These are phyloP conservation scores for Archilochus colubris DNA, from an alignment of 2,113 vertebrate genomes.

Conservation along the genomic window DNA sequence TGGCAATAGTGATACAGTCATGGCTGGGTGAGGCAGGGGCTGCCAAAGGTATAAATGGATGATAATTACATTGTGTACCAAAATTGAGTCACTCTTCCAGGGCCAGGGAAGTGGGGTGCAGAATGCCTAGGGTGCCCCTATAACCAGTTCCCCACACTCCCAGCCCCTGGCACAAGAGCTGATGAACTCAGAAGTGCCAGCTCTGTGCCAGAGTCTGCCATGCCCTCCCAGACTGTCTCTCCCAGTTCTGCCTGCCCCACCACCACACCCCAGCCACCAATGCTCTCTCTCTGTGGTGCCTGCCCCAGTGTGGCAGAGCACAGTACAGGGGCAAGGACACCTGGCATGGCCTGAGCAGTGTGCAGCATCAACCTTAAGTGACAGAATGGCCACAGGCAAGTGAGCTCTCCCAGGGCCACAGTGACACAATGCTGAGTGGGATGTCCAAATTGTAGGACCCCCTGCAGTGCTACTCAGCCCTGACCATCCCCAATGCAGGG, in stretches of 20 bases:
- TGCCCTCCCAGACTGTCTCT: neutral
- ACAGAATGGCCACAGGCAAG: neutral
- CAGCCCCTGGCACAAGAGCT: neutral
- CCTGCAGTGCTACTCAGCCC: neutral
- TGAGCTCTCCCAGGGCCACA: neutral
- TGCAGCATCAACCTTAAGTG: neutral
- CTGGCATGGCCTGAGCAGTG: fast-evolving
- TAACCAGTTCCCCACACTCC: neutral
- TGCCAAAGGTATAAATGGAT: neutral
- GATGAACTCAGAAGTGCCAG: neutral
- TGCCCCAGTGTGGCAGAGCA: fast-evolving
- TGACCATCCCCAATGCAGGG: neutral
- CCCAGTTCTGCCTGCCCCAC: neutral
- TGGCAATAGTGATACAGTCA: neutral
- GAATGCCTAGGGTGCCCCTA: neutral
- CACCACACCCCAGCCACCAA: neutral
- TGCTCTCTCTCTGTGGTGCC: neutral
- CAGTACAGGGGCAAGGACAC: neutral
- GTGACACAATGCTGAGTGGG: neutral
- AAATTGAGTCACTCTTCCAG: neutral
- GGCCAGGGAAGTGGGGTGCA: neutral
- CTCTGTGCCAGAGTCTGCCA: neutral
- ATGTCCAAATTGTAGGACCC: neutral
- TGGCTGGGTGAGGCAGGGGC: neutral
- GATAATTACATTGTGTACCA: neutral